Evolutionary conservation across 2,888 invertebrate genomes (phyloP).

Genomic region (Coleophora flavipennella): DNA sequence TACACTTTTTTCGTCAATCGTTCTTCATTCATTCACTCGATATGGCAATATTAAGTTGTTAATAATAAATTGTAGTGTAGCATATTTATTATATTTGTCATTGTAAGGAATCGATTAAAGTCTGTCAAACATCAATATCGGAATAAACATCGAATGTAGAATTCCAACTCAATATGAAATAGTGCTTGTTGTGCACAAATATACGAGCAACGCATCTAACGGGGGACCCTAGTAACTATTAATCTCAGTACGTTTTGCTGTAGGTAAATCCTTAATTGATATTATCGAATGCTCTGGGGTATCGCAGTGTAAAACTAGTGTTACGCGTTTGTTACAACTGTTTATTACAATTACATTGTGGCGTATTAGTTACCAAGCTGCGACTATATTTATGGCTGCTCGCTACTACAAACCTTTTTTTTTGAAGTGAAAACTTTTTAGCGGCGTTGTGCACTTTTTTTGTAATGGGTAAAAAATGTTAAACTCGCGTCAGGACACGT

Average conservation of each 20-base stretch:
- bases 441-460: too few relatives aligned
- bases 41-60: too few relatives aligned
- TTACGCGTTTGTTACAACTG: constrained; percentile 7
- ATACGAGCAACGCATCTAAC: constrained; percentile 39
- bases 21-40: too few relatives aligned
- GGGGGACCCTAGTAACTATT: constrained; percentile 36
- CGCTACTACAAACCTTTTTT: not conserved
- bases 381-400: not conserved
- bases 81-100: too few relatives aligned
- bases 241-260: constrained; percentile 25
- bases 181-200: constrained; percentile 34
- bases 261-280: constrained; percentile 29
- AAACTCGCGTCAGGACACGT: too few relatives aligned
- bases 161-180: constrained; percentile 38
- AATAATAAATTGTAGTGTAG: too few relatives aligned
- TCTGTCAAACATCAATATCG: constrained; percentile 8
- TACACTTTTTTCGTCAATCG: too few relatives aligned
- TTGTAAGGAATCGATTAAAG: constrained; percentile 6
- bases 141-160: constrained; percentile 20
- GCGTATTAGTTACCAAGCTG: constrained; percentile 4
- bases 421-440: too few relatives aligned
- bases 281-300: constrained; percentile 21
- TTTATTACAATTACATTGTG: constrained; percentile 11
- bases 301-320: constrained; percentile 7
- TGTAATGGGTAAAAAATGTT: too few relatives aligned